Percentiles rank a stretch among this genome's conserved stretches.
Evolutionary conservation across 2,888 invertebrate genomes (phyloP).

Genomic region (Cephus runcator): DNA sequence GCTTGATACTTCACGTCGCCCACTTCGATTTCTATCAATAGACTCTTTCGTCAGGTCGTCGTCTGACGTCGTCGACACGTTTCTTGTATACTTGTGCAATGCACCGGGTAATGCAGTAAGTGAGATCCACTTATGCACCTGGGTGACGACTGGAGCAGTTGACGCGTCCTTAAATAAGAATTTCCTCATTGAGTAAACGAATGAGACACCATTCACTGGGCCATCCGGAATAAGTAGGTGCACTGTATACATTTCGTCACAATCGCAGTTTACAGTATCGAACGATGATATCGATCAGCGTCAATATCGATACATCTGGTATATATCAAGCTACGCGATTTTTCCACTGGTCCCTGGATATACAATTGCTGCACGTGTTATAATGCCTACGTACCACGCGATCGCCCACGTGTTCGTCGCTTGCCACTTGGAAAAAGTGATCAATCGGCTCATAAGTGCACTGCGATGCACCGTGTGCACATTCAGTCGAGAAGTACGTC

Average conservation of each 20-base stretch:
- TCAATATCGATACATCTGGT: neutral
- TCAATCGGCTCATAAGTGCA: neutral
- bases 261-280: neutral
- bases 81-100: neutral
- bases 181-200: neutral
- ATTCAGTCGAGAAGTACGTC: neutral
- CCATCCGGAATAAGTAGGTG: neutral
- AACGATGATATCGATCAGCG: neutral
- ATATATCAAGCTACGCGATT: neutral
- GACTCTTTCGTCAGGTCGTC: slow-evolving; percentile 52
- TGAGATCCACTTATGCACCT: neutral
- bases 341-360: neutral
- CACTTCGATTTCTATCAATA: slow-evolving; percentile 52
- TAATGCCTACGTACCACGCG: neutral
- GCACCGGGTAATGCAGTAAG: neutral
- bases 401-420: slow-evolving; percentile 1
- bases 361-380: neutral
- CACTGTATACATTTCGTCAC: neutral
- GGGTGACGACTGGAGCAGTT: neutral
- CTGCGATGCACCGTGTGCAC: neutral
- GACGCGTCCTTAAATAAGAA: neutral
- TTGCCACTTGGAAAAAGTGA: neutral
- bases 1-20: slow-evolving; percentile 30
- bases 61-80: slow-evolving; percentile 32
- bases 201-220: neutral